Base-by-base conservation (phyloP, 1,140 invertebrate species). In the Polypedilum vanderplanki region DNA sequence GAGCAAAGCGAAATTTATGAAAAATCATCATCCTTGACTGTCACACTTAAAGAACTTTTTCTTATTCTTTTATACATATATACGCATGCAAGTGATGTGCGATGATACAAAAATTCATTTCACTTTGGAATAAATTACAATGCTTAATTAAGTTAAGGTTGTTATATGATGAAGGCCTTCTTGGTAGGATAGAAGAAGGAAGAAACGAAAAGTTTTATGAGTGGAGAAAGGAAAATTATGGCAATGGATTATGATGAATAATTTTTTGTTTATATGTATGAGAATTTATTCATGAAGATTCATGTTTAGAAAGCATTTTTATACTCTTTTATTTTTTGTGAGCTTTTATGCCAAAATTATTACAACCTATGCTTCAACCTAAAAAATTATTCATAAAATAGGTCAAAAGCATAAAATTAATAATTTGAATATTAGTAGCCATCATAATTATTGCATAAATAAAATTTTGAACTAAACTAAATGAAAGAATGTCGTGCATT, bases 391-490 rank as follows among this genome's bases (percentile, higher is more conserved):
- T 33, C 24, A 33, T 33, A 12, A 57, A 12, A 4, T 1, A 57
- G 46, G 46, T n/a, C 46, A 57, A 57, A 57, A 57, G 3, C 46
- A 57, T 57, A 57, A 57, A 57, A 57, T 57, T 57, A n/a, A 57
- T 46, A 46, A 10, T 46, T 46, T 46, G 41, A 46, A 10, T 57
- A 12, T n/a, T 57, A 57, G 4, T 57, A 5, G 46, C 3, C 12
- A 9, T 12, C 46, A 57, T 57, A 57, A 57, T 33, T 33, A 33
- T 57, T 57, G 46, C 46, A 57, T 57, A n/a, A 57, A 57, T 33
- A n/a, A n/a, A n/a, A 5, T 33, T 33, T 33, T 33, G 24, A 33
- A 33, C 24, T 33, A 5, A 33, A 33, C 5, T 33, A 33, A 5
- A 5, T 5, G 2, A 33, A 33, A 33, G 24, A 33, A 33, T 33